Evolutionary conservation across 2,113 vertebrate species (phyloP), one percentile per base, ranked within the genome.

Genomic region (Epinephelus lanceolatus): DNA sequence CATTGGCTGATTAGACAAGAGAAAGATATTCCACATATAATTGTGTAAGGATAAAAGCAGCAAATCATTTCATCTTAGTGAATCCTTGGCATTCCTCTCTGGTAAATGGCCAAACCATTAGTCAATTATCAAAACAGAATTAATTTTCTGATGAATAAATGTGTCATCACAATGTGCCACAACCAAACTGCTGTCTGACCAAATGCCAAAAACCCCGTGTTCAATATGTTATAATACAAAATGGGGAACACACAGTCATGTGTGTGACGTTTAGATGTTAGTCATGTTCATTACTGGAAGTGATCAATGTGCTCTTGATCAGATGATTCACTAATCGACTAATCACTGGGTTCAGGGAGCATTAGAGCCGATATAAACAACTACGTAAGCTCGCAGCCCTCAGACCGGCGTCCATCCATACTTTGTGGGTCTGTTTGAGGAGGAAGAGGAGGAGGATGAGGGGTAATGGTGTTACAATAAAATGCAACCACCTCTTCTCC

Each of bases 401-500:
- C 6, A 37, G 10, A 52, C 53, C 81, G 23, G 27, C 18, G 53
- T 17, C 40, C 83, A 87, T 77, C 86, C 60, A 59, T 15, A 80
- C 78, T 74, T 40, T 80, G 52, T 33, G 60, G 45, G 45, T 71
- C 21, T 63, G 68, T 73, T 47, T 66, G 68, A 37, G 65, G 72
- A 86, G 56, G 81, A 88, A 13, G 81, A 82, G 42, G 78, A 75
- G 49, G 52, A 76, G 11, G 80, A 80, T 23, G 65, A 83, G 79
- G 83, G 53, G 70, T 66, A 82, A 79, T 80, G 83, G 74, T 82
- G 85, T 87, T 83, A 86, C 79, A 85, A 85, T 87, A 80, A 88
- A 92, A 91, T 61, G 71, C 78, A 70, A 66, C 80, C 90, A 86
- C 78, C 79, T 86, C 80, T 74, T 23, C 78, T 83, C 77, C 86